Evolutionary conservation across 2,888 invertebrate genomes (phyloP), one percentile per base, ranked within the genome.

Genomic region (Aphidoletes aphidimyza): DNA sequence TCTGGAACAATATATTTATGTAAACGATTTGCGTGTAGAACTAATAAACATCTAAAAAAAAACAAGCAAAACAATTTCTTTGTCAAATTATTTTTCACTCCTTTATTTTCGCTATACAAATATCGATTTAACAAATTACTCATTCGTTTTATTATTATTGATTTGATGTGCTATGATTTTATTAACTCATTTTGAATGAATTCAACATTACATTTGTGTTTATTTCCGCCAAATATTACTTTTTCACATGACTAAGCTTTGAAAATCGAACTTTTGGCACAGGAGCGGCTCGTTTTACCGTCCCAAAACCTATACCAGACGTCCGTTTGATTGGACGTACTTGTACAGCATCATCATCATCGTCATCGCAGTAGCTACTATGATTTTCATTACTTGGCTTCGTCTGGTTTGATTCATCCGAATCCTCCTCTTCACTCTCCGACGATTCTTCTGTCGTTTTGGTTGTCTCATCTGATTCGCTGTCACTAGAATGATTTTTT

Each of bases 201-300:
- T n/a, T n/a, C n/a, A n/a, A n/a, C n/a, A n/a, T n/a, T n/a, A n/a
- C n/a, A n/a, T n/a, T n/a, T n/a, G 17, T 5, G 47, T 47, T 11
- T 3, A 19, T 54, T 47, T 19, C 17, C 2, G 17, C 2, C 47
- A 30, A 30, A 30, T 11, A 22, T 54, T 26, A 54, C 26, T 54
- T 54, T 19, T 54, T 54, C 26, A 54, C 19, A 14, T 36, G 78
- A 78, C 36, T 78, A 11, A 81, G 37, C 37, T 81, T 81, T 0
- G 81, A 81, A n/a, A 81, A 81, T n/a, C 81, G 37, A 81, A 81
- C 81, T 81, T 81, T 36, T 81, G 81, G 81, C 9, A 81, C 81
- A 6, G 78, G 78, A 14, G 36, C 36, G 2, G 19, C 17, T 78
- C 37, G 37, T 37, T 81, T 81, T 11, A 19, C 37, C 26, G 36